These are phyloP conservation scores for Paralichthys olivaceus DNA, from an alignment of 2,113 vertebrate species.

Conservation along the genomic window DNA sequence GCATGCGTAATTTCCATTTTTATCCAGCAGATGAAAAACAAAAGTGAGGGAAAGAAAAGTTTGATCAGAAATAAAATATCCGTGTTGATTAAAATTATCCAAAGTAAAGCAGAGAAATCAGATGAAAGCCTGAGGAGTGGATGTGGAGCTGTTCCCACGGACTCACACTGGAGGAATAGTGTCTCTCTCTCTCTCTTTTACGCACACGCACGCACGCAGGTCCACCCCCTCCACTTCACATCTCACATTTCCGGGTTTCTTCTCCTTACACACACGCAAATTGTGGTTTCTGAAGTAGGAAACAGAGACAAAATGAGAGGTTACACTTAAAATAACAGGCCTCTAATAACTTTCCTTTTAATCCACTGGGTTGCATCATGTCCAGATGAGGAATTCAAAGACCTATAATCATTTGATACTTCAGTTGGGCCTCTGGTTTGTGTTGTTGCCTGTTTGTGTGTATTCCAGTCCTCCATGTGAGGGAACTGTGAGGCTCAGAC, in stretches of 20 bases:
- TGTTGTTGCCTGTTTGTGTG: conserved; percentile 1
- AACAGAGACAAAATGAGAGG: conserved; percentile 21
- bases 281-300: conserved; percentile 37
- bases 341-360: background rate
- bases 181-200: background rate
- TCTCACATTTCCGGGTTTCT: conserved; percentile 79
- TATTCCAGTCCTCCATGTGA: background rate
- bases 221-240: conserved; percentile 38
- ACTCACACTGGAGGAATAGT: conserved; percentile 20
- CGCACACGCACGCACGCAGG: conserved; percentile 13
- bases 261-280: conserved; percentile 30
- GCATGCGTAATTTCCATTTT: background rate
- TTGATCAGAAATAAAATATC: background rate
- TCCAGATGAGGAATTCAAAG: background rate
- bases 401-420: background rate
- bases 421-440: background rate
- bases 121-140: conserved; percentile 6
- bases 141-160: conserved; percentile 32
- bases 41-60: background rate
- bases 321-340: background rate
- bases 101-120: background rate
- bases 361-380: background rate
- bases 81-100: background rate
- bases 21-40: background rate
- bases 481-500: background rate